A percentile compares a stretch with the other conserved stretches of the same genome.
phyloP scores from a whole-genome alignment of 2,888 invertebrate species.

The Ramazzottius varieornatus region DNA sequence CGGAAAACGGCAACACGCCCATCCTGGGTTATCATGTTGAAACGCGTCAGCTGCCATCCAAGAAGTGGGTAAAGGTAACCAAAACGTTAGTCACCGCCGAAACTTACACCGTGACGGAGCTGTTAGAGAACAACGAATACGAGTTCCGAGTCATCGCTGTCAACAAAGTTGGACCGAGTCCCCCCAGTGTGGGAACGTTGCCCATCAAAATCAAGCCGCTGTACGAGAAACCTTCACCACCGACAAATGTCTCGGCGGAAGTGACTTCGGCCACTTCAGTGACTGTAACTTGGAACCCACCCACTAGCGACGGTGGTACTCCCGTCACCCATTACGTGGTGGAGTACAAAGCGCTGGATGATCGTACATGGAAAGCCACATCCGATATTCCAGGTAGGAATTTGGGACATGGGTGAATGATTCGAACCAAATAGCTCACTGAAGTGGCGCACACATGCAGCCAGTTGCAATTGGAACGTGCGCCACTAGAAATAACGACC shows the following conservation, averaged over 20 bases:
- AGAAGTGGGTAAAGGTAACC: background rate
- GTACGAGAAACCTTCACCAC: slow-evolving; percentile 11
- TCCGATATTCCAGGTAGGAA: no score
- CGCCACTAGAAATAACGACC: no score
- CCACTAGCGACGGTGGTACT: background rate
- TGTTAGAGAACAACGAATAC: slow-evolving; percentile 21
- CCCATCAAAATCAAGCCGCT: slow-evolving; percentile 19
- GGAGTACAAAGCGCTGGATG: background rate
- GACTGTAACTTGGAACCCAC: background rate
- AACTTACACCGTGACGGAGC: slow-evolving; percentile 14
- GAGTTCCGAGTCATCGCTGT: slow-evolving; percentile 21
- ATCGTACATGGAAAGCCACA: background rate
- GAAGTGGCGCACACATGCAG: no score
- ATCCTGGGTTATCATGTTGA: slow-evolving; percentile 24
- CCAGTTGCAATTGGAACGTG: no score
- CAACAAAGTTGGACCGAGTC: slow-evolving; percentile 14
- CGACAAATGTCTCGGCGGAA: background rate
- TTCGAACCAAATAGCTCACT: no score
- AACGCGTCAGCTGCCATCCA: slow-evolving; percentile 10
- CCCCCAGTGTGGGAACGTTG: slow-evolving; percentile 12
- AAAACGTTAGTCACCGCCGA: background rate
- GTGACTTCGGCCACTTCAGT: background rate
- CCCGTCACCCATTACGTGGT: slow-evolving; percentile 4
- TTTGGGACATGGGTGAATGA: no score
- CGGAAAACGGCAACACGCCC: slow-evolving; percentile 20